phyloP scores from a whole-genome alignment of 2,888 invertebrate genomes.

The Leptinotarsa juncta region DNA sequence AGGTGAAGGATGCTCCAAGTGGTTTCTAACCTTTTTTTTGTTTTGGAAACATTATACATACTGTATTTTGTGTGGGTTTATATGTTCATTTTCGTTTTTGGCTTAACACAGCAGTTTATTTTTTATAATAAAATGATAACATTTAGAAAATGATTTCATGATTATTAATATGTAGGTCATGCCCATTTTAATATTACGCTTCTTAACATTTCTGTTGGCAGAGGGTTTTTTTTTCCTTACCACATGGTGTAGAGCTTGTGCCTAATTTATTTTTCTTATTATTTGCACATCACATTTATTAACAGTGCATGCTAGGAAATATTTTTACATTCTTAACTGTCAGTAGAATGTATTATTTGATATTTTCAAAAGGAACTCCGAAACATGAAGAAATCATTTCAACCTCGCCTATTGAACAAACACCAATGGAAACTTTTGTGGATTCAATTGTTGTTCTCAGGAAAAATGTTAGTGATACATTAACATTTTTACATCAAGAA shows the following conservation, averaged over 20 bases:
- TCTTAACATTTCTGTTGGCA: conserved; percentile 35
- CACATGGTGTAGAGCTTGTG: conserved; percentile 44
- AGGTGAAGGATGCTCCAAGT: too few species aligned
- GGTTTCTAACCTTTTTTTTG: too few species aligned
- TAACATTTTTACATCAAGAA: conserved; percentile 65
- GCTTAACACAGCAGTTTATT: background rate
- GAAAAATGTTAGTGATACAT: conserved; percentile 62
- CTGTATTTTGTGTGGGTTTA: background rate
- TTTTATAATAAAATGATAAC: background rate
- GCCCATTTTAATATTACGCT: conserved; percentile 61
- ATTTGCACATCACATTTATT: conserved; percentile 46
- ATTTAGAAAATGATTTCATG: background rate
- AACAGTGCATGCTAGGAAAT: conserved; percentile 45
- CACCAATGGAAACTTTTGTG: conserved; percentile 31
- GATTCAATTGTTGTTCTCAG: conserved; percentile 60
- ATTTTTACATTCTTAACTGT: conserved; percentile 38
- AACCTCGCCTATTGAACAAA: conserved; percentile 53
- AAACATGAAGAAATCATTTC: conserved; percentile 50
- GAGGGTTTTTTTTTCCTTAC: conserved; percentile 38
- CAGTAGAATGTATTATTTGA: conserved; percentile 51
- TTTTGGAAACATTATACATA: too few species aligned
- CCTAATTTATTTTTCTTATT: conserved; percentile 40
- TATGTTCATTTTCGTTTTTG: background rate
- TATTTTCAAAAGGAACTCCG: conserved; percentile 54
- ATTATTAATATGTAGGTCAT: conserved; percentile 51